Conservation (phyloP, 1,140 invertebrate species). For the Caenorhabditis briggsae region DNA sequence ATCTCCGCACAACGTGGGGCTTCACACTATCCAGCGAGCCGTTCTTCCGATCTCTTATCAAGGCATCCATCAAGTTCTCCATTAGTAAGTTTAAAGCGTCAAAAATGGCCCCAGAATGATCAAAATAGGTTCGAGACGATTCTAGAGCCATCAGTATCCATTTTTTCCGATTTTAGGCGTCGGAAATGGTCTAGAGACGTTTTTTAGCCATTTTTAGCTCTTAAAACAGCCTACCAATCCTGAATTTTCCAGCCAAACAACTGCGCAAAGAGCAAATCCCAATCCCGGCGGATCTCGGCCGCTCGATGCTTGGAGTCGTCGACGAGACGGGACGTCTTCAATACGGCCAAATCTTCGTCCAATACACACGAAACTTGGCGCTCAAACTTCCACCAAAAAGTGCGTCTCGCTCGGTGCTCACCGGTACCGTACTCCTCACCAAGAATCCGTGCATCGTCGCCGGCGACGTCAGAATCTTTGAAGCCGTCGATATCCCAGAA, state of each 20-base stretch:
- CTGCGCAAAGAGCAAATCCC: conserved; percentile 72
- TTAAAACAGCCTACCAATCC: no score
- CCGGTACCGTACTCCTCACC: conserved; percentile 70
- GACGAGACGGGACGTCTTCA: conserved; percentile 72
- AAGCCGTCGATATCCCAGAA: conserved; percentile 73
- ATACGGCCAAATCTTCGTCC: conserved; percentile 74
- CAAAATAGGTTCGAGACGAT: no score
- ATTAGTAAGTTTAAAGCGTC: conserved; percentile 60
- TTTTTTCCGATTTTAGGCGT: no score
- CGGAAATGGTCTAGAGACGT: no score
- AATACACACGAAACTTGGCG: conserved; percentile 69
- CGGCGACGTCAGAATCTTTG: conserved; percentile 77
- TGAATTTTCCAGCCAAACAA: conserved; percentile 59
- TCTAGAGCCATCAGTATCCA: no score
- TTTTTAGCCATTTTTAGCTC: no score
- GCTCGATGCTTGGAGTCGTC: conserved; percentile 75
- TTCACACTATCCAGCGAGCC: conserved; percentile 72
- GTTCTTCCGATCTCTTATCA: conserved; percentile 73
- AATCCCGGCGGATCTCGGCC: conserved; percentile 69
- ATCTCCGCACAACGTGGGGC: conserved; percentile 65
- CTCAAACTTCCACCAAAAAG: conserved; percentile 49
- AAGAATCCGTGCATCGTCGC: conserved; percentile 78
- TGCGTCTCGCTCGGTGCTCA: conserved; percentile 8
- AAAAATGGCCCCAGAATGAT: not conserved
- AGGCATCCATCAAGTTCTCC: conserved; percentile 61